Evolutionary conservation across 2,797 vertebrate genomes (phyloP).

Genomic region (Acrossocheilus fasciatus): DNA sequence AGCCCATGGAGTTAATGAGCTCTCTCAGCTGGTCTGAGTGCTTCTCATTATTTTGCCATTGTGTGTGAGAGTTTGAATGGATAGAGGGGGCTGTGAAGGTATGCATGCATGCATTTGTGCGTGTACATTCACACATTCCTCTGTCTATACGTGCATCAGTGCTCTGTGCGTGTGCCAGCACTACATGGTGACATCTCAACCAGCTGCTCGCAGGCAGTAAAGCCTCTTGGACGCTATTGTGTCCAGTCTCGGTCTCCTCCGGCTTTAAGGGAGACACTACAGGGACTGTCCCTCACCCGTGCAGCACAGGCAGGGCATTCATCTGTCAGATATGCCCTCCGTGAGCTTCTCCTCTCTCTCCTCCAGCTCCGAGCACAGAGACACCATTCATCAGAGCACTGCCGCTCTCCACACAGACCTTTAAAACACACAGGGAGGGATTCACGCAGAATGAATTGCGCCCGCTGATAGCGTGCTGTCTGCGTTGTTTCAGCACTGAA

Average conservation of each 20-base stretch:
- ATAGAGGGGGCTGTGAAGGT: constrained; percentile 23
- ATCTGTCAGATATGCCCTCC: constrained; percentile 52
- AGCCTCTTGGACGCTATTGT: constrained; percentile 61
- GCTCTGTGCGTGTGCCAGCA: constrained; percentile 39
- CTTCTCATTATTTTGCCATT: constrained; percentile 59
- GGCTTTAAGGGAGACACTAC: constrained; percentile 53
- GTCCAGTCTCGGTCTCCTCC: constrained; percentile 45
- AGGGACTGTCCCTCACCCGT: constrained; percentile 48
- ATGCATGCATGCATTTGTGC: constrained; percentile 23
- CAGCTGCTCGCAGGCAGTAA: constrained; percentile 60
- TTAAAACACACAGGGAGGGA: constrained; percentile 37
- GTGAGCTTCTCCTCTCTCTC: constrained; percentile 52
- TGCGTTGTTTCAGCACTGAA: neutral
- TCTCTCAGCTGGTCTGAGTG: constrained; percentile 56
- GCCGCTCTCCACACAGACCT: constrained; percentile 47
- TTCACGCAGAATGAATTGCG: constrained; percentile 22
- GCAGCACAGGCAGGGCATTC: constrained; percentile 60
- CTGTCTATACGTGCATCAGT: constrained; percentile 16
- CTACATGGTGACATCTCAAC: constrained; percentile 58
- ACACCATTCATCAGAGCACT: constrained; percentile 56
- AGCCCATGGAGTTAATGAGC: constrained; percentile 49
- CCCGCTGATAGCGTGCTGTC: constrained; percentile 1
- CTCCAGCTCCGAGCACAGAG: constrained; percentile 51
- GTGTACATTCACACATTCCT: constrained; percentile 13
- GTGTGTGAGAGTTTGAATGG: constrained; percentile 34